phyloP scores from a whole-genome alignment of 2,888 invertebrate species.

The Pseudeuparius sepicola region DNA sequence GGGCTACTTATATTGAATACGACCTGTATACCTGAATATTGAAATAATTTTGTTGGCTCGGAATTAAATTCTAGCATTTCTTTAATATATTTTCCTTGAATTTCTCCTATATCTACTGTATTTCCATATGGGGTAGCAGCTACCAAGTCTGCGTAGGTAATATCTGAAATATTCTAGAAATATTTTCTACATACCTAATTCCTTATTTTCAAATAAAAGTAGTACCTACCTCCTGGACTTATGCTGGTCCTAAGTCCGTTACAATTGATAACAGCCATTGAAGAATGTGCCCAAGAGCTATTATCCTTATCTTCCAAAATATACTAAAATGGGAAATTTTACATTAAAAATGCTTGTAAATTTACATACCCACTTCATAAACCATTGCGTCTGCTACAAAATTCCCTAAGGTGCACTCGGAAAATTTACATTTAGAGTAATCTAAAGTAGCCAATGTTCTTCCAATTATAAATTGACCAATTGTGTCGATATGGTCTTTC shows the following conservation, averaged over 20 bases:
- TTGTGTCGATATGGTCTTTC: constrained; percentile 46
- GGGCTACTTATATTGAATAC: constrained; percentile 52
- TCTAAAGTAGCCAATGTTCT: constrained; percentile 37
- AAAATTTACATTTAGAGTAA: constrained; percentile 44
- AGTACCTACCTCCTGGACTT: constrained; percentile 48
- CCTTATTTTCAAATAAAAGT: no score
- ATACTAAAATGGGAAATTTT: no score
- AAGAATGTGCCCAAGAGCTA: constrained; percentile 53
- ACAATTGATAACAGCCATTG: constrained; percentile 55
- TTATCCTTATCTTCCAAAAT: no score
- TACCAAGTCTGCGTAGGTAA: constrained; percentile 58
- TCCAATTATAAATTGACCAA: constrained; percentile 50
- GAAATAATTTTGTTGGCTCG: no score
- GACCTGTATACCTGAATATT: constrained; percentile 52
- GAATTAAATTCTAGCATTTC: constrained; percentile 47
- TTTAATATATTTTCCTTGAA: constrained; percentile 55
- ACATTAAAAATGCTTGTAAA: no score
- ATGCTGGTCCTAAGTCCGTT: constrained; percentile 64
- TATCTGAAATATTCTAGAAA: no score
- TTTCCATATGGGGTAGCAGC: constrained; percentile 70
- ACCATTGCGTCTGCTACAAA: constrained; percentile 64
- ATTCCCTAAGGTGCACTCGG: constrained; percentile 67
- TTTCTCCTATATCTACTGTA: constrained; percentile 56
- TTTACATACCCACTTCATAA: constrained; percentile 50
- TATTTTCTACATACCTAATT: no score